Evolutionary conservation across 2,113 vertebrate genomes (phyloP), one percentile per base, ranked within the genome.

Genomic region (Onychostoma macrolepis): DNA sequence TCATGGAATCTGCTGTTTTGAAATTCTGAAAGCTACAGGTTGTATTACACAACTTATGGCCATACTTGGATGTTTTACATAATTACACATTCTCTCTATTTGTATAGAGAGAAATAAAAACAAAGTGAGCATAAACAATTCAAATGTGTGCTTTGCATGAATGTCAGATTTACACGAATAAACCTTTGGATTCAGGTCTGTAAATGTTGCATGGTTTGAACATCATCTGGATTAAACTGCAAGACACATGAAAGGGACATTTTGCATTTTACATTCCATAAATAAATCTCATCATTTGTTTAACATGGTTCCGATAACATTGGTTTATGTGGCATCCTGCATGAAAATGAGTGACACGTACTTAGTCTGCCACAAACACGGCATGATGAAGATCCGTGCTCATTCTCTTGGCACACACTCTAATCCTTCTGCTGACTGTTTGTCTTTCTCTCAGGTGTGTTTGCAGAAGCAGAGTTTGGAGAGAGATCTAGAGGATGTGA

Each of bases 391-490:
- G 21, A 26, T 81, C 13, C 24, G 10, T 56, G 2, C 41, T 28
- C 3, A 67, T 83, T 45, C 36, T 69, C 28, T 65, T 85, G 5
- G 5, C 12, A 24, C 19, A n/a, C 28, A 5, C 50, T 13, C n/a
- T 69, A 48, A 21, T 19, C 24, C 19, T 56, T 86, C 38, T 82
- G 4, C n/a, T 53, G 41, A 21, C 33, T 36, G 10, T 58, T 7
- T 38, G 56, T 82, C 10, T 83, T 11, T 65, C 8, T 83, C 10
- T 90, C 90, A 96, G 95, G 78, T 95, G 90, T 91, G 92, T 89
- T 89, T 94, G 24, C 95, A 95, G 92, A 96, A 95, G 85, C 94
- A 95, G 84, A 74, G 41, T 0, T 24, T 94, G 88, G 93, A 95
- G 41, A 93, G 91, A 83, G 95, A 96, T 69, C 15, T 95, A 91